These are phyloP conservation scores for Bombus ignitus DNA, from an alignment of 1,140 invertebrate genomes.

Conservation along the genomic window DNA sequence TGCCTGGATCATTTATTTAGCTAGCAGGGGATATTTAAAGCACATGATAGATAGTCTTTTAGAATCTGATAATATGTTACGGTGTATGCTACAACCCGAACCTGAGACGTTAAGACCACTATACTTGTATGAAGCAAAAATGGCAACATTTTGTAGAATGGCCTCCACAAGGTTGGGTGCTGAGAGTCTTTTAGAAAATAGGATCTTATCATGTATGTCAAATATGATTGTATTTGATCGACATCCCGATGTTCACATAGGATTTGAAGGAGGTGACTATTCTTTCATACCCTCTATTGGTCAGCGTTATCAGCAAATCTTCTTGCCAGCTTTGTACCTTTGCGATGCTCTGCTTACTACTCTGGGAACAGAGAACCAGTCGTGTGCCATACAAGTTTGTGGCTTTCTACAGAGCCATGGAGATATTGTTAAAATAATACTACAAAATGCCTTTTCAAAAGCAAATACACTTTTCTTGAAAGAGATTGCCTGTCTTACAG, in stretches of 20 bases:
- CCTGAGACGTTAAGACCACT: conserved; percentile 89
- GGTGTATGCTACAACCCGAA: conserved; percentile 86
- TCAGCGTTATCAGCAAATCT: conserved; percentile 90
- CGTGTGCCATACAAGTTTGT: conserved; percentile 90
- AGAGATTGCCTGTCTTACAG: conserved; percentile 89
- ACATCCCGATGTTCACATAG: conserved; percentile 87
- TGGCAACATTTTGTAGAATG: conserved; percentile 91
- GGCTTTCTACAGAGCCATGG: conserved; percentile 91
- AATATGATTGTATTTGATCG: conserved; percentile 90
- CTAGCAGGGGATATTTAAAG: conserved; percentile 91
- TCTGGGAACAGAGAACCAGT: conserved; percentile 91
- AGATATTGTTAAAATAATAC: conserved; percentile 90
- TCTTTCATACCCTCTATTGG: conserved; percentile 86
- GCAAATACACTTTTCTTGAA: conserved; percentile 84
- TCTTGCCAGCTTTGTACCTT: conserved; percentile 90
- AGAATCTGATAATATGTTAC: conserved; percentile 89
- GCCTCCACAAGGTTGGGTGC: conserved; percentile 89
- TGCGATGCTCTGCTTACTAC: conserved; percentile 92
- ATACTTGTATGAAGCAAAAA: conserved; percentile 94
- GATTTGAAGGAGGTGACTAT: conserved; percentile 75
- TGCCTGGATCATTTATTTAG: conserved; percentile 89
- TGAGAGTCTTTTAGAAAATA: conserved; percentile 89
- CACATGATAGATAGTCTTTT: conserved; percentile 91
- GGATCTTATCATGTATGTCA: conserved; percentile 88
- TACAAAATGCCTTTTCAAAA: conserved; percentile 87